These are phyloP conservation scores for Notodonta ziczac DNA, from an alignment of 2,888 invertebrate species.

Conservation along the genomic window DNA sequence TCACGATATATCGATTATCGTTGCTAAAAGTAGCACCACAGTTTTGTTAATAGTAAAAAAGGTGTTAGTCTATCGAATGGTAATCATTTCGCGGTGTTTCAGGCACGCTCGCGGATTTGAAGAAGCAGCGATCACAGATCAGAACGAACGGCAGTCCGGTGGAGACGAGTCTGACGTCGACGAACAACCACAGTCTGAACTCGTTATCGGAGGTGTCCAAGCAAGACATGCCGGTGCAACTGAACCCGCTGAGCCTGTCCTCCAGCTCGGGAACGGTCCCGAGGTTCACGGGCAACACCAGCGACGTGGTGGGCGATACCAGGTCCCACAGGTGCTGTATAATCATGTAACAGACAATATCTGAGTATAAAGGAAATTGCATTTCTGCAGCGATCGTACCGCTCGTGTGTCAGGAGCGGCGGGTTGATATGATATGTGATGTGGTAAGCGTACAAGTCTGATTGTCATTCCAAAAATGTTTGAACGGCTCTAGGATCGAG, in stretches of 20 bases:
- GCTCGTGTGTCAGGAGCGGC: slow-evolving; percentile 17
- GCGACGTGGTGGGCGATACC: slow-evolving; percentile 90
- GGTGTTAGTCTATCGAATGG: slow-evolving; percentile 8
- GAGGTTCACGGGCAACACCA: slow-evolving; percentile 89
- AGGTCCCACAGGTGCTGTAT: slow-evolving; percentile 89
- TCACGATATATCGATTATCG: too few species aligned
- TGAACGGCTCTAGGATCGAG: slow-evolving; percentile 30
- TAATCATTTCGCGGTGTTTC: slow-evolving; percentile 48
- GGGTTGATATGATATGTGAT: slow-evolving; percentile 28
- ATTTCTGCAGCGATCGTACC: neutral
- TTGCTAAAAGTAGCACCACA: too few species aligned
- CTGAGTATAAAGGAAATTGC: neutral
- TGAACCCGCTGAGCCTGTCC: slow-evolving; percentile 75
- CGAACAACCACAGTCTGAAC: slow-evolving; percentile 74
- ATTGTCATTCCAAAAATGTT: slow-evolving; percentile 70
- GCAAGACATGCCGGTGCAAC: slow-evolving; percentile 75
- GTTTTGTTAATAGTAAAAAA: too few species aligned
- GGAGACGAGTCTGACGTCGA: slow-evolving; percentile 71
- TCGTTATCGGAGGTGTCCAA: slow-evolving; percentile 72
- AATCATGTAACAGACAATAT: slow-evolving; percentile 83
- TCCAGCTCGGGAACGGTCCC: slow-evolving; percentile 74
- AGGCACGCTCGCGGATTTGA: slow-evolving; percentile 95
- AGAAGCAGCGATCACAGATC: slow-evolving; percentile 95
- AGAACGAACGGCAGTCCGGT: slow-evolving; percentile 86
- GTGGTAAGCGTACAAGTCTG: slow-evolving; percentile 64